Evolutionary conservation across 2,888 invertebrate species (phyloP).

Genomic region (Nudaria mundana): DNA sequence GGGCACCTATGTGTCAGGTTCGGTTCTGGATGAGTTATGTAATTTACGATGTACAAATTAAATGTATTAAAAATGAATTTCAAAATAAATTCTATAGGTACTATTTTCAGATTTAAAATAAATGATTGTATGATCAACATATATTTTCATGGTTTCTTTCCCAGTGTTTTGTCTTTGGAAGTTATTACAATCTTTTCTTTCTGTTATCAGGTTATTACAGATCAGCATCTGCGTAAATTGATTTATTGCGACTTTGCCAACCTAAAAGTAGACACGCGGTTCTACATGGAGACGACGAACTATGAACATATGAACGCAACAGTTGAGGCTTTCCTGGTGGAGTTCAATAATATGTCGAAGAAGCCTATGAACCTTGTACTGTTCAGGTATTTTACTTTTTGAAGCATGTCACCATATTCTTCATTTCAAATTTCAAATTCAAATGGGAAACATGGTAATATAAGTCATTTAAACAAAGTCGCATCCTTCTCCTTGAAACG

Average conservation of each 20-base stretch:
- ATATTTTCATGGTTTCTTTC: too few relatives aligned
- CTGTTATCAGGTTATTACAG: conserved; percentile 84
- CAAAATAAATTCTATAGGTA: too few relatives aligned
- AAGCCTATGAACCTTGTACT: conserved; percentile 98
- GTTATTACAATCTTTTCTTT: conserved; percentile 4
- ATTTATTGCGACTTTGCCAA: conserved; percentile 98
- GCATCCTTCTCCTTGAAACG: too few relatives aligned
- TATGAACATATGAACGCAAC: conserved; percentile 89
- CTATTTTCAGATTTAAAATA: background rate
- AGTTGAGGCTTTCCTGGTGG: conserved; percentile 93
- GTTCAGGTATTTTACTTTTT: conserved; percentile 84
- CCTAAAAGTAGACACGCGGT: conserved; percentile 93
- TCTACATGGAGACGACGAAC: conserved; percentile 94
- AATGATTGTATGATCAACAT: too few relatives aligned
- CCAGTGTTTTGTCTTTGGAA: background rate
- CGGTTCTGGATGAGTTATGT: too few relatives aligned
- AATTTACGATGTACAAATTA: too few relatives aligned
- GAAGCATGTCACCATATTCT: too few relatives aligned
- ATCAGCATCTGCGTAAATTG: conserved; percentile 90
- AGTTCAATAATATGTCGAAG: conserved; percentile 97
- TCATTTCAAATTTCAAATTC: too few relatives aligned
- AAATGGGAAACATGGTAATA: too few relatives aligned
- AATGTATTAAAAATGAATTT: too few relatives aligned
- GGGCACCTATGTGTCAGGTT: too few relatives aligned
- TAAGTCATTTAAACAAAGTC: too few relatives aligned